phyloP scores from a whole-genome alignment of 2,797 vertebrate species.

The Thunnus albacares region DNA sequence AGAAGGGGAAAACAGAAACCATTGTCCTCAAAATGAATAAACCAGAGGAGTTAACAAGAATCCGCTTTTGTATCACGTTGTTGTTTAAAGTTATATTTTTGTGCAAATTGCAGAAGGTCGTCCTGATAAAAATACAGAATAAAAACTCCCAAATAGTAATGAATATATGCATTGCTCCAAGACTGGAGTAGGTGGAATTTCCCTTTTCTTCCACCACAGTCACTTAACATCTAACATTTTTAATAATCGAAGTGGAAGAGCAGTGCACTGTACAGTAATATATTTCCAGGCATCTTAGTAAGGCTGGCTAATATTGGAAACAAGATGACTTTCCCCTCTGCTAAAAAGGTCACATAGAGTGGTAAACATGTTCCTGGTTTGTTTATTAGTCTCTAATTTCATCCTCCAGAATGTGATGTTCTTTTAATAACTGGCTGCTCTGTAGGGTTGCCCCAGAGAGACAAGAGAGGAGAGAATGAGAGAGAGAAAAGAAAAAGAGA shows the following conservation, averaged over 20 bases:
- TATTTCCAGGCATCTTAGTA: constrained; percentile 30
- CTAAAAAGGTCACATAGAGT: constrained; percentile 65
- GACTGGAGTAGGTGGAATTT: neutral
- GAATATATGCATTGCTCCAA: neutral
- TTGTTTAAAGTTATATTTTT: constrained; percentile 7
- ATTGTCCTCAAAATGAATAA: constrained; percentile 22
- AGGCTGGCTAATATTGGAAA: constrained; percentile 57
- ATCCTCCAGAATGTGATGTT: constrained; percentile 60
- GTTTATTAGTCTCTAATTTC: constrained; percentile 71
- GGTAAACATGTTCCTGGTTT: constrained; percentile 64
- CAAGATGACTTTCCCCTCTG: constrained; percentile 47
- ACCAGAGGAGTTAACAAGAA: neutral
- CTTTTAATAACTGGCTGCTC: constrained; percentile 63
- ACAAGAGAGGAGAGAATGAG: constrained; percentile 10
- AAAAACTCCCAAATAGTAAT: neutral
- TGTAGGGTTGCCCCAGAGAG: constrained; percentile 40
- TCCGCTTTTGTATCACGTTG: constrained; percentile 2
- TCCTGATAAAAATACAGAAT: neutral
- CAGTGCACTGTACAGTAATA: constrained; percentile 8
- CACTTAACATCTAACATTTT: constrained; percentile 51
- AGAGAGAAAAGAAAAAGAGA: constrained; percentile 34
- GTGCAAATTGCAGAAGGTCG: neutral
- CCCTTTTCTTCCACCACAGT: constrained; percentile 1
- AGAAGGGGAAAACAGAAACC: constrained; percentile 12
- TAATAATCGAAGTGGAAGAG: constrained; percentile 31